A percentile compares a stretch with the other conserved stretches of the same genome.
These are phyloP conservation scores for Orthosia gracilis DNA, from an alignment of 2,888 invertebrate species.

Conservation along the genomic window DNA sequence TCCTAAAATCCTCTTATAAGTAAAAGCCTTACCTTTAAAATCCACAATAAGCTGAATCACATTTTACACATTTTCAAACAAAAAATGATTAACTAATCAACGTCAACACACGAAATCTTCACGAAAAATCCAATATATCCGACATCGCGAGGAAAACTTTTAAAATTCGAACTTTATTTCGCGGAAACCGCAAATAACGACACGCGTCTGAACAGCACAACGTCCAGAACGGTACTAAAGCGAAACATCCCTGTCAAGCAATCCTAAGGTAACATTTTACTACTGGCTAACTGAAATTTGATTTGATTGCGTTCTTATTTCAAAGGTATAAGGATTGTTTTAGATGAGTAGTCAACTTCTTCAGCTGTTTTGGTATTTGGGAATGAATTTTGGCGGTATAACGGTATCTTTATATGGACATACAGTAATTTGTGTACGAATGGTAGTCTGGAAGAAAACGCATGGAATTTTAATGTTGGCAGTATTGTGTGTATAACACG, in stretches of 20 bases:
- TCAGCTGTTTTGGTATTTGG: conserved; percentile 37
- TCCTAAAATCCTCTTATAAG: conserved; percentile 34
- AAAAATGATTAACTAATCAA: conserved; percentile 45
- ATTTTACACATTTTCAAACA: conserved; percentile 42
- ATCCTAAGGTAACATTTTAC: conserved; percentile 29
- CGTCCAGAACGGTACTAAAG: conserved; percentile 60
- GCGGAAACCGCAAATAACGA: conserved; percentile 44
- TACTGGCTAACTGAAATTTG: not conserved
- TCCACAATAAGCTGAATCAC: conserved; percentile 44
- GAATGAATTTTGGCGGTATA: conserved; percentile 56
- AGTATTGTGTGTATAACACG: conserved; percentile 51
- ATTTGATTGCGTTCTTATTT: conserved; percentile 37
- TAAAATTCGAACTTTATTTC: conserved; percentile 67
- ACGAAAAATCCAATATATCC: conserved; percentile 59
- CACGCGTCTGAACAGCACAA: conserved; percentile 42
- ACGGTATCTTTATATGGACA: conserved; percentile 61
- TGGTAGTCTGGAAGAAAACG: conserved; percentile 69
- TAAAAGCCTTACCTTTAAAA: conserved; percentile 57
- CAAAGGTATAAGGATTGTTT: conserved; percentile 4
- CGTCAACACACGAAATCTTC: conserved; percentile 50
- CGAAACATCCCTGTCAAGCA: conserved; percentile 51
- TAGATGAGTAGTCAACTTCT: conserved; percentile 37
- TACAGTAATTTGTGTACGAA: conserved; percentile 75
- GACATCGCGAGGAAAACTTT: conserved; percentile 60
- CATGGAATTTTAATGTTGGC: conserved; percentile 74